Conservation (phyloP, 2,113 vertebrate genomes). For the Ictidomys tridecemlineatus region DNA sequence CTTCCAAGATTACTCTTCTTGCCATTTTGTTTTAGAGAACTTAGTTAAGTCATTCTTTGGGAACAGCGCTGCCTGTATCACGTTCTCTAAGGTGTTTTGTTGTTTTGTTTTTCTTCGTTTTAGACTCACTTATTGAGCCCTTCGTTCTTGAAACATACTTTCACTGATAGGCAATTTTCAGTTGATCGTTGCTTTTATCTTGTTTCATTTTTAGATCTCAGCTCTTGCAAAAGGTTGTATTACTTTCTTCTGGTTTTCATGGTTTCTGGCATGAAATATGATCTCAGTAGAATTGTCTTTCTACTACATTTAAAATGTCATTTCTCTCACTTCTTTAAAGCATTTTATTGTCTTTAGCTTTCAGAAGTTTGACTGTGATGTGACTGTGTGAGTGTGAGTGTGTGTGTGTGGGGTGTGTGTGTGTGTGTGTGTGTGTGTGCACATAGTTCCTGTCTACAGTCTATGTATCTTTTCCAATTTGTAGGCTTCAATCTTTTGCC, state of each 20-base stretch:
- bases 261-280: neutral
- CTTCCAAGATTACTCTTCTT: neutral
- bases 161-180: neutral
- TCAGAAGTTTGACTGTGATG: neutral
- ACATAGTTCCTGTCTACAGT: neutral
- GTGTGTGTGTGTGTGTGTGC: neutral
- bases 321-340: neutral
- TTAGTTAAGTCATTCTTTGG: neutral
- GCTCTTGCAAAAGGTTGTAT: neutral
- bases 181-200: neutral
- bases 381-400: neutral
- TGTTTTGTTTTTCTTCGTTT: neutral
- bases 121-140: neutral
- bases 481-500: neutral
- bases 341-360: neutral
- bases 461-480: neutral
- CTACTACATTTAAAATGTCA: neutral
- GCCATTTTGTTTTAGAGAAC: neutral
- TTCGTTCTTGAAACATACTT: neutral
- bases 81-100: neutral
- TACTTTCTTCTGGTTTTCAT: neutral
- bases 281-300: neutral
- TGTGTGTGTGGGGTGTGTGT: neutral
- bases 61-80: neutral
- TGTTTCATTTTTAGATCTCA: neutral